Base-by-base conservation (phyloP, 1,140 invertebrate species). In the Ips typographus region DNA sequence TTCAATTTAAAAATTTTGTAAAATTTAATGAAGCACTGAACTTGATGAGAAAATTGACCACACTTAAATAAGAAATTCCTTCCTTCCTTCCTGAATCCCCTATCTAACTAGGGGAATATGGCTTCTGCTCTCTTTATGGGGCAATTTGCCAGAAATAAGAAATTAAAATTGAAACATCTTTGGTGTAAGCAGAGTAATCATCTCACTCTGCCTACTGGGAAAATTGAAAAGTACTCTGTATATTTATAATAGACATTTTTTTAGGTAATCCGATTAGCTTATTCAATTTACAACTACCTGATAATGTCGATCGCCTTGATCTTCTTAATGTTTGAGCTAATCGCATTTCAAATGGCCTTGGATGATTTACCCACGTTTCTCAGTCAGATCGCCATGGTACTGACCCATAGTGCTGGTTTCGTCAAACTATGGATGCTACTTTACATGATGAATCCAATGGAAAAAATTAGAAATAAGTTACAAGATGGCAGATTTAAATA, bases 381-480 rank as follows among this genome's bases (percentile, higher is more conserved):
- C 2, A 69, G 62, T 8, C 57, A 69, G n/a, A 69, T 73, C 40
- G 65, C 68, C 40, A 71, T 73, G 72, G 40, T 73, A 85, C 65
- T 75, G 4, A 68, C 71, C n/a, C 73, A 74, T 52, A 2, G 72
- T 4, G 56, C 70, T 2, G 70, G 72, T 36, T 57, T 71, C 8
- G 38, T 61, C 40, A 73, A 73, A 63, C 52, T 73, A 7, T 69
- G 36, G 4, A 65, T 73, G n/a, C 42, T 73, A 43, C 37, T 68
- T 40, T 60, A 44, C 5, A 39, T 47, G 8, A 42, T 51, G 37
- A 51, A 70, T 36, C 47, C 40, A 41, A 62, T 73, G 8, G 47
- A 67, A 5, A 43, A 47, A 40, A 71, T 71, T 1, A 69, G 63
- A 62, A 41, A 61, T 7, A 71, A 57, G 39, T 57, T 73, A 44